phyloP scores from a whole-genome alignment of 2,113 vertebrate genomes.

The Rhegmatorhina hoffmannsi region DNA sequence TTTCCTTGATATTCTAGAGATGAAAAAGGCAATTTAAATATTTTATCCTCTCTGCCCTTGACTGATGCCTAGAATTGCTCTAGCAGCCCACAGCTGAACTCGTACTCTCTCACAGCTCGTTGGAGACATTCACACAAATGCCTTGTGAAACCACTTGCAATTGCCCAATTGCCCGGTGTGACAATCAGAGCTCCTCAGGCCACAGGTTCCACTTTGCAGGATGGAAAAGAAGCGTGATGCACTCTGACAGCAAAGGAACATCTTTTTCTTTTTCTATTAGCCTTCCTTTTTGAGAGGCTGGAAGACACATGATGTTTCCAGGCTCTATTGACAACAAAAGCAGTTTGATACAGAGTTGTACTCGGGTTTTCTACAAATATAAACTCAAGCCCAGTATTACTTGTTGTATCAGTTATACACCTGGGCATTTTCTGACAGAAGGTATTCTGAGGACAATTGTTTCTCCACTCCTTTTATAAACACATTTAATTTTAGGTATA shows the following conservation, averaged over 20 bases:
- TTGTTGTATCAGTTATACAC: neutral
- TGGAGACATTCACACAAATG: neutral
- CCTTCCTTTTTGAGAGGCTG: neutral
- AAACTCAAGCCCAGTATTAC: neutral
- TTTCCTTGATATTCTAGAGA: constrained; percentile 6
- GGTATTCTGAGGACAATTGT: neutral
- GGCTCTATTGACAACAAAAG: constrained; percentile 12
- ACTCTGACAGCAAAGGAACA: constrained; percentile 32
- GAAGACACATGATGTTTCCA: constrained; percentile 18
- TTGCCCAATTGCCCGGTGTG: constrained; percentile 26
- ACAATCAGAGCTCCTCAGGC: constrained; percentile 27
- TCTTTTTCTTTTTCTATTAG: constrained; percentile 39
- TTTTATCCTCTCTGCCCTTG: neutral
- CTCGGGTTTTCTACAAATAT: neutral
- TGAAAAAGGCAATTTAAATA: constrained; percentile 39
- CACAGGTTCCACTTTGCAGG: constrained; percentile 24
- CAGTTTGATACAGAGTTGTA: neutral
- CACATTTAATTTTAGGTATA: neutral
- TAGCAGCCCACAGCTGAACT: neutral
- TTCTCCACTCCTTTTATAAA: neutral
- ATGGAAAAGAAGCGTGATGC: neutral
- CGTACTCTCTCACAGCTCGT: neutral
- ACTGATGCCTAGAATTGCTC: neutral
- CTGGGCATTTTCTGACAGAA: neutral
- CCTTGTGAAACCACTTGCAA: neutral